Evolutionary conservation across 2,888 invertebrate genomes (phyloP), one percentile per base, ranked within the genome.

Genomic region (Dione juno): DNA sequence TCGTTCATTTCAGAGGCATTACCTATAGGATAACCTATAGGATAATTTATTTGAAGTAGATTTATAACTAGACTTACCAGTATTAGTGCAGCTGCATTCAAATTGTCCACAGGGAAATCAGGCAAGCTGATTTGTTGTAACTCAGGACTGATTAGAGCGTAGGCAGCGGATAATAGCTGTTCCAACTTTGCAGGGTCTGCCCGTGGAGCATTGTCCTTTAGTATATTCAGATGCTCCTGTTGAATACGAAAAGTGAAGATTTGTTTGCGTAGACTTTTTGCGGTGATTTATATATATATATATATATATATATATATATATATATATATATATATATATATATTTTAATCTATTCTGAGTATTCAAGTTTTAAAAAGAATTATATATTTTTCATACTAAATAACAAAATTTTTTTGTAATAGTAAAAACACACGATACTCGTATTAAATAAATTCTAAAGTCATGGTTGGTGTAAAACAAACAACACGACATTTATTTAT

Each of bases 41-140:
- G 8, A 40, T 9, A 10, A 40, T 9, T 40, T 10, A 10, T 50
- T 16, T 19, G 16, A n/a, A n/a, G 35, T n/a, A 8, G 57, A 19
- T 5, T 8, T 67, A 69, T 66, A 80, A 84, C 8, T 13, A 16
- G 10, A 0, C 87, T 90, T 95, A 92, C 97, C 94, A 97, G 80
- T 73, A 97, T 94, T 73, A 91, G 86, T 5, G 96, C 96, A 41
- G 95, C 95, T 7, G 94, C 84, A 0, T 92, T 87, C 63, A 98
- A 87, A 87, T 96, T 97, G 81, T 98, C 97, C 1, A 98, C 85
- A 0, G 99, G 99, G 85, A 99, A 98, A 89, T 98, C 98, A 0
- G 98, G 98, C 70, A 99, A 88, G 68, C 96, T 96, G 69, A 98
- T 92, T 70, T 91, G 88, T 79, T 92, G 92, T 58, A 97, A 94